Evolutionary conservation across 2,113 vertebrate genomes (phyloP).

Genomic region (Epinephelus fuscoguttatus): DNA sequence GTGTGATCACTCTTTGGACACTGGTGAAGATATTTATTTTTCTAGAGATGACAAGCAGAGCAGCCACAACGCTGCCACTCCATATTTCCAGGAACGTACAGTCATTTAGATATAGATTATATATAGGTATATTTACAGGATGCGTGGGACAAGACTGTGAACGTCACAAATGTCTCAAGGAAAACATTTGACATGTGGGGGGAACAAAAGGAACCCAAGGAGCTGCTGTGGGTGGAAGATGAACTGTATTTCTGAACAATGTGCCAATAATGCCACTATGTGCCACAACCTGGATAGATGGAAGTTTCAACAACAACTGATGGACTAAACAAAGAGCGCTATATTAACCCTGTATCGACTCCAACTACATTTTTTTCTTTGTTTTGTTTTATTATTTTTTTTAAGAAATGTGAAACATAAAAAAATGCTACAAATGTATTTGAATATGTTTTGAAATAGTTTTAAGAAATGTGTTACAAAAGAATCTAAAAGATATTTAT

Average conservation of each 20-base stretch:
- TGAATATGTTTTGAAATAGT: constrained; percentile 85
- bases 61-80: constrained; percentile 74
- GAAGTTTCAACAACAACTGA: constrained; percentile 78
- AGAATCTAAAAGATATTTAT: constrained; percentile 82
- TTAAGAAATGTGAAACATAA: constrained; percentile 74
- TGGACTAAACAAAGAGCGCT: constrained; percentile 79
- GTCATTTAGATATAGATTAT: constrained; percentile 80
- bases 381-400: constrained; percentile 60
- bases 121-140: constrained; percentile 80
- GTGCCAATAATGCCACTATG: constrained; percentile 99
- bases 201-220: constrained; percentile 59
- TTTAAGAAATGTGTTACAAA: constrained; percentile 82
- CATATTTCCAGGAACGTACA: constrained; percentile 78
- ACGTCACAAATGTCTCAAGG: constrained; percentile 62
- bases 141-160: constrained; percentile 67
- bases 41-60: constrained; percentile 89
- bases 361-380: constrained; percentile 56
- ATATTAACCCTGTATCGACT: constrained; percentile 80
- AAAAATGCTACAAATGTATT: constrained; percentile 79
- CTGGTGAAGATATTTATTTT: constrained; percentile 98
- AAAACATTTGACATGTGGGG: constrained; percentile 59
- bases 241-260: constrained; percentile 93
- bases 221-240: constrained; percentile 77
- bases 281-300: constrained; percentile 92
- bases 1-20: constrained; percentile 88